Evolutionary conservation across 1,140 invertebrate genomes (phyloP).

Genomic region (Parasteatoda tepidariorum): DNA sequence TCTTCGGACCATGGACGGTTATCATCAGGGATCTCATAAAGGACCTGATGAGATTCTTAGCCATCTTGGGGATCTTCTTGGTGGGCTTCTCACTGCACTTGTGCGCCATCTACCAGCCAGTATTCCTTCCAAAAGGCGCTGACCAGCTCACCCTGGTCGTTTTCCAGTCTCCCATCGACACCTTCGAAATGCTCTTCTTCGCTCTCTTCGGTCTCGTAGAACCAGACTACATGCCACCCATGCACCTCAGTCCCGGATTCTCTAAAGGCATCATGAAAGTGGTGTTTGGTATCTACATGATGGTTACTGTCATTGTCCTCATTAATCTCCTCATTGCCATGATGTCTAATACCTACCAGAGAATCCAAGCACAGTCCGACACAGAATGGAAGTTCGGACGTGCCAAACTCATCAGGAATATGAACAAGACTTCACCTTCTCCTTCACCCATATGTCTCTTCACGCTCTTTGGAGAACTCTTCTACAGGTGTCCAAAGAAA

Average conservation of each 20-base stretch:
- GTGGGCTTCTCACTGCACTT: conserved; percentile 99
- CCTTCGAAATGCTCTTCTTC: conserved; percentile 97
- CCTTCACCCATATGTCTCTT: conserved; percentile 97
- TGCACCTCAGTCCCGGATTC: conserved; percentile 72
- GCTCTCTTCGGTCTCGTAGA: conserved; percentile 97
- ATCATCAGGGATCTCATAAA: conserved; percentile 73
- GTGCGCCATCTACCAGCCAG: conserved; percentile 66
- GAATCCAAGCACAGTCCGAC: conserved; percentile 99
- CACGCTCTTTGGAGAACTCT: conserved; percentile 72
- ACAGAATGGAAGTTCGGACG: conserved; percentile 99
- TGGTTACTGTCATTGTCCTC: conserved; percentile 96
- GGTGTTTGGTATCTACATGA: conserved; percentile 95
- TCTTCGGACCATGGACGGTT: conserved; percentile 96
- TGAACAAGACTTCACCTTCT: conserved; percentile 97
- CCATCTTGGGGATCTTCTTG: conserved; percentile 96
- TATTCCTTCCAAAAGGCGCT: conserved; percentile 63
- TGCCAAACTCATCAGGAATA: conserved; percentile 97
- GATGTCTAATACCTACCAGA: conserved; percentile 99
- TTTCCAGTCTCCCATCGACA: conserved; percentile 85
- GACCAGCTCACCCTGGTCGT: conserved; percentile 58
- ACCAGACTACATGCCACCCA: conserved; percentile 75
- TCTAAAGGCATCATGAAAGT: conserved; percentile 71
- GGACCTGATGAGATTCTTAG: conserved; percentile 94
- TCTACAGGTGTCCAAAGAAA: conserved; percentile 54
- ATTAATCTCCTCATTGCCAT: conserved; percentile 99